These are phyloP conservation scores for Conomelus anceps DNA, from an alignment of 2,888 invertebrate species.

Conservation along the genomic window DNA sequence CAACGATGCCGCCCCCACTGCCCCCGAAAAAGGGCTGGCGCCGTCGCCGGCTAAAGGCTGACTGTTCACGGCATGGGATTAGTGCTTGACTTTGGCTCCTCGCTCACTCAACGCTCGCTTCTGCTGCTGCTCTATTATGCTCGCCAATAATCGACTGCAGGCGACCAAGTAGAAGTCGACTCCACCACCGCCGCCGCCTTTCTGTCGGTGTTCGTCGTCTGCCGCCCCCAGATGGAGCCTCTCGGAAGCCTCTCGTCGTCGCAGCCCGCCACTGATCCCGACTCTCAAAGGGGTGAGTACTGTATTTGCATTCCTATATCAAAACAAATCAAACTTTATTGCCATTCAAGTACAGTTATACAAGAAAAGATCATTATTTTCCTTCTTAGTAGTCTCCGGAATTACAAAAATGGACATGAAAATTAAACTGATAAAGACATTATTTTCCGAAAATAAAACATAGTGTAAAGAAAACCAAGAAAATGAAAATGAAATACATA, in stretches of 20 bases:
- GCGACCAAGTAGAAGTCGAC: neutral
- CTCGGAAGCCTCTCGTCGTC: neutral
- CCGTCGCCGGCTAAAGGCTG: neutral
- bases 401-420: no score
- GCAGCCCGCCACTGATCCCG: neutral
- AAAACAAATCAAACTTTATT: no score
- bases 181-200: no score
- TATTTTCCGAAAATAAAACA: no score
- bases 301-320: no score
- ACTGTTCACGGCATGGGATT: neutral
- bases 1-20: neutral
- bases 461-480: no score
- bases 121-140: neutral
- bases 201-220: neutral
- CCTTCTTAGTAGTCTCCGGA: no score
- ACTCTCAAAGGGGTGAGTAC: neutral
- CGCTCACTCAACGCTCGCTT: neutral
- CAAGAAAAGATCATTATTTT: no score
- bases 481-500: no score
- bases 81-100: neutral
- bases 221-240: neutral
- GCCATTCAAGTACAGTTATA: no score
- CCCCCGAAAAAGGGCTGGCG: neutral
- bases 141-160: neutral
- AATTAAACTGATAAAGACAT: no score